phyloP scores from a whole-genome alignment of 1,140 invertebrate genomes.

The Oppia nitens region DNA sequence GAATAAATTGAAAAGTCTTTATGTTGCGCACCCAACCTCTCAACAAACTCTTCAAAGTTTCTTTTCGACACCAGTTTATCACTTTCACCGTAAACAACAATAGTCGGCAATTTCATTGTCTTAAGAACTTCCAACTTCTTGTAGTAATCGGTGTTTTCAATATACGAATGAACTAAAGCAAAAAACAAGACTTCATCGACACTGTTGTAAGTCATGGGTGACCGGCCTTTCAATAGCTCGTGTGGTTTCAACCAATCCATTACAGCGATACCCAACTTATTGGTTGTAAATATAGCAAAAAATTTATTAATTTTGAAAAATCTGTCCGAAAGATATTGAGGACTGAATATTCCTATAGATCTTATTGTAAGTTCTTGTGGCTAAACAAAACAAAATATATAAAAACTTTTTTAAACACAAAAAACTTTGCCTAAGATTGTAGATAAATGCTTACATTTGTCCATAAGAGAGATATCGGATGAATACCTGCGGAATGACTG shows the following conservation, averaged over 20 bases:
- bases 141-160: background rate
- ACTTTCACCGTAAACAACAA: background rate
- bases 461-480: background rate
- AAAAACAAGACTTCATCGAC: background rate
- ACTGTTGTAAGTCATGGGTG: background rate
- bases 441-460: background rate
- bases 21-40: background rate
- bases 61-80: background rate
- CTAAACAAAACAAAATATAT: background rate
- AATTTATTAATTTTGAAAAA: background rate
- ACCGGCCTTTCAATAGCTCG: background rate
- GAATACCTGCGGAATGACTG: background rate
- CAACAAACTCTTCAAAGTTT: background rate
- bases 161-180: background rate
- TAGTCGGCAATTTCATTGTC: background rate
- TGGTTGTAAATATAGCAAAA: background rate
- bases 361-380: background rate
- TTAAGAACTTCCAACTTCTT: background rate
- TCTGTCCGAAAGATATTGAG: background rate
- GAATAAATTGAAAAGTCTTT: background rate
- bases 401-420: too few species aligned
- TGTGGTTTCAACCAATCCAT: background rate
- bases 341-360: background rate
- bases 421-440: too few species aligned
- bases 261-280: background rate